Percentiles rank a stretch among this genome's conserved stretches.
These are phyloP conservation scores for Drepana arcuata DNA, from an alignment of 1,140 invertebrate species.

Conservation along the genomic window DNA sequence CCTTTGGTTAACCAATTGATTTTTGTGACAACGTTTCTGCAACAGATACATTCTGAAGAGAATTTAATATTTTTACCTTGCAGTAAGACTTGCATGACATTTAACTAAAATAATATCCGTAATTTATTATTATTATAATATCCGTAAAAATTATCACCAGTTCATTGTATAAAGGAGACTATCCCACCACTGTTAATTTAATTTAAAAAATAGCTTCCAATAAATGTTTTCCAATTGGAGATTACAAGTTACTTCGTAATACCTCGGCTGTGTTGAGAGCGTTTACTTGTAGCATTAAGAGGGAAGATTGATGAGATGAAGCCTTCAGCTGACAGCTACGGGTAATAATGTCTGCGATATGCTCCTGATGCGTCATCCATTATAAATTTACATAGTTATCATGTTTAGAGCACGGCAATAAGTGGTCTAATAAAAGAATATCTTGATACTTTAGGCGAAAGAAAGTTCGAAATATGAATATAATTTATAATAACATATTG, in stretches of 20 bases:
- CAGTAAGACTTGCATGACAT: background rate
- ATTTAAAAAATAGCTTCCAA: conserved; percentile 5
- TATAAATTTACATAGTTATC: conserved; percentile 53
- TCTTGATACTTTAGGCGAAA: no score
- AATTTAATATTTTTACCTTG: no score
- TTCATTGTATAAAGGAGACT: no score
- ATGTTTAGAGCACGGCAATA: conserved; percentile 22
- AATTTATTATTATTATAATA: background rate
- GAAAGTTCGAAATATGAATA: no score
- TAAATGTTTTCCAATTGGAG: conserved; percentile 23
- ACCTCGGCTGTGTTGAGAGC: conserved; percentile 29
- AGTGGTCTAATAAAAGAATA: conserved; percentile 11
- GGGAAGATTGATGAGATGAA: conserved; percentile 52
- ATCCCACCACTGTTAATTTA: background rate
- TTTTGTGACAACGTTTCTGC: no score
- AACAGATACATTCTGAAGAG: no score
- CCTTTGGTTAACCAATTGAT: no score
- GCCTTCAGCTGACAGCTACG: conserved; percentile 31
- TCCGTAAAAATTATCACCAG: background rate
- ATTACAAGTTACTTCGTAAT: conserved; percentile 28
- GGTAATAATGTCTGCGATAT: conserved; percentile 38
- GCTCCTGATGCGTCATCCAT: conserved; percentile 41
- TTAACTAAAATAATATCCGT: background rate
- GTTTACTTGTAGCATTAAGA: conserved; percentile 56
- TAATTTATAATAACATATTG: no score